A percentile compares a stretch with the other conserved stretches of the same genome.
Conservation (phyloP, 2,797 vertebrate species). For the Notoglanidium macrostoma region DNA sequence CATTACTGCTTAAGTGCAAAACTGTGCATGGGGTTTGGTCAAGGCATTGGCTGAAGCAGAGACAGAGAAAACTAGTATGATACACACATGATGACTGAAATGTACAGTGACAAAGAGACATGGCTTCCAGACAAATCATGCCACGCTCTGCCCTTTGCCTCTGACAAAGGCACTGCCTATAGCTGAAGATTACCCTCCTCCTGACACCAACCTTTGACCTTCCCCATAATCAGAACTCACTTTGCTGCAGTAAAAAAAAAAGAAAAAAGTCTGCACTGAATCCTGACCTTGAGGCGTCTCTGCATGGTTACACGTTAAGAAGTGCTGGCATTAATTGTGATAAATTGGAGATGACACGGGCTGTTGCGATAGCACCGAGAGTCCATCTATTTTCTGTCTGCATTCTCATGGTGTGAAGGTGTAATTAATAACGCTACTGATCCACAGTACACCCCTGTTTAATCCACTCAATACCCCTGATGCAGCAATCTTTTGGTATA, state of each 20-base stretch:
- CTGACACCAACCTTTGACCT: slow-evolving; percentile 5
- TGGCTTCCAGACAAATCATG: slow-evolving; percentile 8
- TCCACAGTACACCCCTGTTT: slow-evolving; percentile 18
- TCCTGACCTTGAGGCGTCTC: slow-evolving; percentile 6
- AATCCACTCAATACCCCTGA: slow-evolving; percentile 32
- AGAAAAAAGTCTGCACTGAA: not conserved
- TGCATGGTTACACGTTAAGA: slow-evolving; percentile 17
- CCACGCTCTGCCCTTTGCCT: slow-evolving; percentile 12
- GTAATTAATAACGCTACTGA: slow-evolving; percentile 47
- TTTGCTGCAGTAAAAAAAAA: not conserved
- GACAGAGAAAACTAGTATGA: not conserved
- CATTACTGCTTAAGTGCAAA: not conserved
- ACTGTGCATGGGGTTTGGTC: not conserved
- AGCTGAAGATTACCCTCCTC: not conserved
- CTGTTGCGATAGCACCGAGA: slow-evolving; percentile 27
- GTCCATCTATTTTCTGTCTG: slow-evolving; percentile 46
- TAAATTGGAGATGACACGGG: slow-evolving; percentile 46
- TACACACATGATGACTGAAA: not conserved
- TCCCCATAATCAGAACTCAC: slow-evolving; percentile 8
- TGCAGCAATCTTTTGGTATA: slow-evolving; percentile 7
- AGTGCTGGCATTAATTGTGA: slow-evolving; percentile 49
- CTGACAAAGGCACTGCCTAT: not conserved
- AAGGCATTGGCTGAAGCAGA: not conserved
- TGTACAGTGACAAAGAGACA: not conserved
- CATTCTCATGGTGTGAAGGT: slow-evolving; percentile 25